Base-by-base conservation (phyloP, 2,113 vertebrate species). In the Chamaetylas fuelleborni region DNA sequence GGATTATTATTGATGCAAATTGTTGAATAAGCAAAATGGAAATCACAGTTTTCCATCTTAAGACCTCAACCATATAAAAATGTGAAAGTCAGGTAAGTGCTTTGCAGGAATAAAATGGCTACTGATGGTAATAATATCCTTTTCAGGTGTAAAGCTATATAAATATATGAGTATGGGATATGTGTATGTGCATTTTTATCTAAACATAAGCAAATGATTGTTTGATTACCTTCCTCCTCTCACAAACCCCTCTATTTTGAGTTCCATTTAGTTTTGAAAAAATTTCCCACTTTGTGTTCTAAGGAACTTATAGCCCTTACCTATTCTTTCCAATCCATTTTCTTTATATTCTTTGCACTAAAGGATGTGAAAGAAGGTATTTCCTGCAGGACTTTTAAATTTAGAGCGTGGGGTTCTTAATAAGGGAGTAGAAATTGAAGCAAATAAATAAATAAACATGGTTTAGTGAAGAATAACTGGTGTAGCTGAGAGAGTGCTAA, bases 361-460 rank as follows among this genome's bases (percentile, higher is more conserved):
- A 76, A 85, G 9, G 25, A 14, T 31, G 40, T 62, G 29, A 90
- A 95, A 58, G 47, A 77, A 88, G 53, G 19, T 3, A 12, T 87
- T 87, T 82, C 38, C 62, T 90, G 26, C n/a, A 80, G n/a, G 28
- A 45, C 26, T 86, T 87, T 95, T 93, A 80, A 69, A 57, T 96
- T 92, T 80, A 77, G n/a, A 69, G 31, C 62, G 53, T 83, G 53
- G 33, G 12, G 65, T 76, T 96, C 77, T 79, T 71, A 81, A 91
- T 89, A 38, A 92, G 24, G 23, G 67, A 86, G 29, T 79, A 87
- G 57, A 70, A 88, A 82, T 64, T 84, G 64, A 92, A 90, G 42
- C 22, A 92, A 91, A 95, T 93, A 94, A 95, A 91, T 87, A 87
- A 87, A 89, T 80, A 72, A 89, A 85, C 33, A 15, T 56, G 25